Evolutionary conservation across 2,113 vertebrate genomes (phyloP), one percentile per base, ranked within the genome.

Genomic region (Glaucomys volans): DNA sequence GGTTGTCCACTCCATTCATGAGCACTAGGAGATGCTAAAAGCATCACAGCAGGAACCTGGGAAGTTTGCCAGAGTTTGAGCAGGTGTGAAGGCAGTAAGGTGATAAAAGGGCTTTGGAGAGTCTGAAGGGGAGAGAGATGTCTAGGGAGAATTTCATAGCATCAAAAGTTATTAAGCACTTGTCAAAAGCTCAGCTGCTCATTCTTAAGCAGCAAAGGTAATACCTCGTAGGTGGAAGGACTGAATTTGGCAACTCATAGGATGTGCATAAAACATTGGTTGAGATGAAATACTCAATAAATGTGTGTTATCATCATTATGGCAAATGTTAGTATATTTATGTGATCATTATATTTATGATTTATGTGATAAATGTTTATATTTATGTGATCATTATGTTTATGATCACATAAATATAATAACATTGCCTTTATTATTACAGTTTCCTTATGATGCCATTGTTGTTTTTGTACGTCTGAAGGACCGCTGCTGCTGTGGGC

Each of bases 281-380:
- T 94, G 85, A 72, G 47, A 64, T 17, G 42, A 26, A 95, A 54
- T 72, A 47, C 12, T 24, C 13, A 67, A 6, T 32, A 72, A 69
- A 30, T 47, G 59, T 2, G 69, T 85, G 40, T 91, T 88, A 22
- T n/a, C 50, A 72, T 42, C 28, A 66, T 59, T n/a, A 44, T 28
- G 67, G 2, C 24, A 18, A 18, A 20, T 80, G 84, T 52, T n/a
- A n/a, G n/a, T n/a, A n/a, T n/a, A n/a, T n/a, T n/a, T n/a, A n/a
- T n/a, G n/a, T n/a, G n/a, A n/a, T n/a, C 91, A 82, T 88, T 57
- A 54, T 54, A 71, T 79, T 82, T n/a, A 67, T 47, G 28, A 87
- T 66, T n/a, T n/a, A n/a, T n/a, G n/a, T n/a, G n/a, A n/a, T n/a
- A n/a, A n/a, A n/a, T n/a, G n/a, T n/a, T n/a, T n/a, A n/a, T n/a